A percentile compares a stretch with the other conserved stretches of the same genome.
phyloP scores from a whole-genome alignment of 2,113 vertebrate species.

The Electrona antarctica region DNA sequence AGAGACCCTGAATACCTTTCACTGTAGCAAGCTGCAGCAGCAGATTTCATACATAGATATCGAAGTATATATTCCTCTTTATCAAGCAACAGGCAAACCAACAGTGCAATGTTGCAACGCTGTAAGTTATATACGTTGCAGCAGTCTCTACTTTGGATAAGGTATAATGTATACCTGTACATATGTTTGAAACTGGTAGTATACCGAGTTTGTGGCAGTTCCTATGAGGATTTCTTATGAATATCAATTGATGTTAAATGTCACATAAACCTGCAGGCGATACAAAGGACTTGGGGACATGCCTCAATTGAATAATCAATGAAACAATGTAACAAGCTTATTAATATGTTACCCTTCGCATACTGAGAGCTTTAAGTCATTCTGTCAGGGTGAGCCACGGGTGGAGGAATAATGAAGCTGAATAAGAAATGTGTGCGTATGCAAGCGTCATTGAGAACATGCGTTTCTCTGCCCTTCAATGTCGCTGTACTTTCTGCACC shows the following conservation, averaged over 20 bases:
- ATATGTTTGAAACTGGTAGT: slow-evolving; percentile 3
- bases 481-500: background rate
- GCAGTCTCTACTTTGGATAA: no score
- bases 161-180: background rate
- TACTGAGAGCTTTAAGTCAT: background rate
- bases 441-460: background rate
- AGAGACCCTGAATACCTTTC: background rate
- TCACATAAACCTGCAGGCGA: slow-evolving; percentile 9
- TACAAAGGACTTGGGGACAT: slow-evolving; percentile 12
- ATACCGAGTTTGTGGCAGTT: slow-evolving; percentile 6
- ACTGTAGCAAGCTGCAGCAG: background rate
- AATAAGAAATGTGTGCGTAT: background rate
- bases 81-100: background rate
- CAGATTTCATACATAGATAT: background rate
- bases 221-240: slow-evolving; percentile 11
- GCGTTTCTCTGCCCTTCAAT: background rate
- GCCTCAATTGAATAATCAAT: slow-evolving; percentile 30
- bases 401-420: background rate
- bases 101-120: background rate
- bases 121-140: background rate
- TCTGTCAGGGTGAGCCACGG: background rate
- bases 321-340: slow-evolving; percentile 6
- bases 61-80: background rate
- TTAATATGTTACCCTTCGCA: slow-evolving; percentile 16
- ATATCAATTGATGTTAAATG: slow-evolving; percentile 39